Evolutionary conservation across 2,113 vertebrate species (phyloP).

Genomic region (Falcunculus frontatus): DNA sequence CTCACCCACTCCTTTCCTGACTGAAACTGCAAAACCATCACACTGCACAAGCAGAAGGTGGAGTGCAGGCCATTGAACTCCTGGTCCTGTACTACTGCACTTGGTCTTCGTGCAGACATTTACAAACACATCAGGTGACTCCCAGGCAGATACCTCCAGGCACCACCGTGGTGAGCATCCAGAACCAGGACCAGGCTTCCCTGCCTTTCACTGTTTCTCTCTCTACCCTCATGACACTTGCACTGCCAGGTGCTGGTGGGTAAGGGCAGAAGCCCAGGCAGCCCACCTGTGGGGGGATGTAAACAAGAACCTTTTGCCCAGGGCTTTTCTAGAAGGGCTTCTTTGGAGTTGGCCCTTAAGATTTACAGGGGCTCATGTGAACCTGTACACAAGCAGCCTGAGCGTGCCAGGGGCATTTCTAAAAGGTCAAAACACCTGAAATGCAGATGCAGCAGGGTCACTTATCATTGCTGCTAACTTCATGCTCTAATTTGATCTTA

Average conservation of each 20-base stretch:
- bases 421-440: neutral
- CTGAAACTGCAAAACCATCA: neutral
- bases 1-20: neutral
- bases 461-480: neutral
- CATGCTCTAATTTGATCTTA: neutral
- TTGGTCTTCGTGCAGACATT: neutral
- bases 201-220: neutral
- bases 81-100: too few relatives aligned
- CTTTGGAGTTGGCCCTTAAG: neutral
- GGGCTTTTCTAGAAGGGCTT: neutral
- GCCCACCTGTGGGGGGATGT: fast-evolving
- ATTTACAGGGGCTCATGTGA: neutral
- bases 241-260: neutral
- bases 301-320: neutral
- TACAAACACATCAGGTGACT: fast-evolving
- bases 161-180: fast-evolving
- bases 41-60: neutral
- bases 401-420: neutral
- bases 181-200: neutral
- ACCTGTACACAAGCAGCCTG: too few relatives aligned
- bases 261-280: neutral
- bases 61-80: neutral
- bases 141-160: neutral
- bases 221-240: neutral
- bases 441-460: fast-evolving